A percentile compares a stretch with the other conserved stretches of the same genome.
phyloP scores from a whole-genome alignment of 2,797 vertebrate genomes.

The Dromococcyx pavoninus region DNA sequence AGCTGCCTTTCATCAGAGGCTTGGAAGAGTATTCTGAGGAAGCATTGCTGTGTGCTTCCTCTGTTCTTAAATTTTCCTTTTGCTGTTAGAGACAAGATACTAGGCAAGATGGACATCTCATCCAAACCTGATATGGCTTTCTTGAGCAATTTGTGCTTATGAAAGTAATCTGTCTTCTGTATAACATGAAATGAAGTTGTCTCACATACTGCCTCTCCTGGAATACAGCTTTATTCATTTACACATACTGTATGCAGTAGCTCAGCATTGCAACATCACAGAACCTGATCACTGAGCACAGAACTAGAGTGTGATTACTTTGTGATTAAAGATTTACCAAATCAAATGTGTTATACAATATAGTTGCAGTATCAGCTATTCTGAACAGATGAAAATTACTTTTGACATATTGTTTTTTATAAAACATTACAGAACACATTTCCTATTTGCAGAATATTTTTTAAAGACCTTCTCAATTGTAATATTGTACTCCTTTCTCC shows the following conservation, averaged over 20 bases:
- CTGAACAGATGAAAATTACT: neutral
- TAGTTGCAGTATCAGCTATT: neutral
- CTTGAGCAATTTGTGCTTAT: slow-evolving; percentile 31
- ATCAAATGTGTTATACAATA: neutral
- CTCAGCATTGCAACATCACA: slow-evolving; percentile 20
- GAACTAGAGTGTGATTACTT: neutral
- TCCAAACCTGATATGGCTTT: neutral
- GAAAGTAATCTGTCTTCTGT: slow-evolving; percentile 38
- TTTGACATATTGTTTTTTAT: neutral
- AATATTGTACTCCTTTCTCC: neutral
- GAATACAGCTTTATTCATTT: slow-evolving; percentile 41
- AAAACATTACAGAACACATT: neutral
- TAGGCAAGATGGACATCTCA: neutral
- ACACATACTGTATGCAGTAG: neutral
- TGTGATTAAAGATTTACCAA: slow-evolving; percentile 35
- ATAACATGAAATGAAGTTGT: slow-evolving; percentile 1
- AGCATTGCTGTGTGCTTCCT: neutral
- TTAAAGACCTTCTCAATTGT: neutral
- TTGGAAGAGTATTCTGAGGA: neutral
- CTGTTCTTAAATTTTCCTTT: neutral
- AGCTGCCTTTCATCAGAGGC: neutral
- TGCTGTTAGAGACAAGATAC: neutral
- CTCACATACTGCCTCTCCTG: slow-evolving; percentile 3
- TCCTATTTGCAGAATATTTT: neutral
- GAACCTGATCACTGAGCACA: slow-evolving; percentile 23